Base-by-base conservation (phyloP, 2,113 vertebrate genomes). In the Cyphomyrus discorhynchus region DNA sequence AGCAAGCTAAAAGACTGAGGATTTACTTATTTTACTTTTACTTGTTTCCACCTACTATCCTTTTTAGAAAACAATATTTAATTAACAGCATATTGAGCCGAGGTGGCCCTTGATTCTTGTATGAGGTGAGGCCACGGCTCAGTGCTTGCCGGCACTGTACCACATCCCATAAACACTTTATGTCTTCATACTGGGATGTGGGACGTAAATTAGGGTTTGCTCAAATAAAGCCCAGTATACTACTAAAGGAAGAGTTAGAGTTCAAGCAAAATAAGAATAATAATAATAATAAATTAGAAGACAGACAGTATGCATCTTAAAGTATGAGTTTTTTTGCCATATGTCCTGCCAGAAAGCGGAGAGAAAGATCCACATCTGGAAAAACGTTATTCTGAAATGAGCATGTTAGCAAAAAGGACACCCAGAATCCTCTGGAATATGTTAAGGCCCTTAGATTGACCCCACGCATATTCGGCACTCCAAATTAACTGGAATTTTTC, bases 121-220 rank as follows among this genome's bases (percentile, higher is more conserved):
- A 93, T 95, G 95, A 95, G 95, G 95, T 97, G 97, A 97, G 97
- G 97, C 96, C 97, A 98, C 96, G 97, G 97, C 97, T 93, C 96
- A 95, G 95, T 95, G 97, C 95, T 97, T 95, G 96, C 93, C 94
- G 97, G 96, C 95, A 96, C 96, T 96, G 96, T 96, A 96, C 96
- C 97, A 97, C 96, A 97, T 95, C 98, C 97, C 96, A 97, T 97
- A 98, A 97, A 98, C 97, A 96, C 97, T 98, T 98, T 98, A 97
- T 96, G 97, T 94, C 96, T 95, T 96, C 96, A 97, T 97, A 96
- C 96, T 97, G 97, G 97, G 96, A 96, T 93, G 94, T 93, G 96
- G 95, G 95, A 93, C 93, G 94, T 93, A 70, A 31, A 70, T 31
- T 1, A 92, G 92, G 95, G 95, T 94, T 95, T 96, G 50, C 86